A percentile compares a stretch with the other conserved stretches of the same genome.
These are phyloP conservation scores for Anguilla rostrata DNA, from an alignment of 2,113 vertebrate genomes.

Conservation along the genomic window DNA sequence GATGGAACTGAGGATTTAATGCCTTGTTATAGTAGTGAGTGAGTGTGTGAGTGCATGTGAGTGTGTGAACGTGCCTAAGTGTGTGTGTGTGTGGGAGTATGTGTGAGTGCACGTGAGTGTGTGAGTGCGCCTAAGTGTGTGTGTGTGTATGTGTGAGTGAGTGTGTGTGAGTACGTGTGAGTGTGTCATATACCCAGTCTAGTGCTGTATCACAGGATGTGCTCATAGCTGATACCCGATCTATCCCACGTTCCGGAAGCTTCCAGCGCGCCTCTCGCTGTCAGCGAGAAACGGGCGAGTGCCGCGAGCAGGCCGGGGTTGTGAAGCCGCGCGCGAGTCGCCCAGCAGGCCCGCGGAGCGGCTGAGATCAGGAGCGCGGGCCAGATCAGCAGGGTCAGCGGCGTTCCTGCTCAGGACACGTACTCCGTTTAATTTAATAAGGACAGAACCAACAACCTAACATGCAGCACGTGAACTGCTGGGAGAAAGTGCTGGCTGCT, in stretches of 20 bases:
- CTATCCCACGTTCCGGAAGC: neutral
- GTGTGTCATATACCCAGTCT: neutral
- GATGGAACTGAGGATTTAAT: neutral
- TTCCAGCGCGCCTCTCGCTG: neutral
- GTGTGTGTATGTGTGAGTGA: constrained; percentile 7
- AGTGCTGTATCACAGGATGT: neutral
- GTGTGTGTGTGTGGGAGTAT: constrained; percentile 13
- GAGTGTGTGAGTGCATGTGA: constrained; percentile 1
- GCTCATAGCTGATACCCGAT: neutral
- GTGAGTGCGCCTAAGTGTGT: constrained; percentile 8
- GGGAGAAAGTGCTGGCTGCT: too few relatives aligned
- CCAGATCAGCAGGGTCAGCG: too few relatives aligned
- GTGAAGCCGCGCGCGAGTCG: neutral
- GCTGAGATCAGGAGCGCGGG: neutral
- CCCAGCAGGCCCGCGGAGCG: neutral
- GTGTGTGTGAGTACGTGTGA: neutral
- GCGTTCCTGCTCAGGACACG: too few relatives aligned
- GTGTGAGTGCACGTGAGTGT: neutral
- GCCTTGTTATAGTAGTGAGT: neutral
- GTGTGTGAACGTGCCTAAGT: constrained; percentile 18
- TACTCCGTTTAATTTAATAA: too few relatives aligned
- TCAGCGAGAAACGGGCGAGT: neutral
- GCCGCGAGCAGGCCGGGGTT: neutral
- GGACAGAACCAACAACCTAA: too few relatives aligned
- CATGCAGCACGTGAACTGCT: too few relatives aligned